Evolutionary conservation across 2,888 invertebrate species (phyloP), one percentile per base, ranked within the genome.

Genomic region (Drosophila diplacantha): DNA sequence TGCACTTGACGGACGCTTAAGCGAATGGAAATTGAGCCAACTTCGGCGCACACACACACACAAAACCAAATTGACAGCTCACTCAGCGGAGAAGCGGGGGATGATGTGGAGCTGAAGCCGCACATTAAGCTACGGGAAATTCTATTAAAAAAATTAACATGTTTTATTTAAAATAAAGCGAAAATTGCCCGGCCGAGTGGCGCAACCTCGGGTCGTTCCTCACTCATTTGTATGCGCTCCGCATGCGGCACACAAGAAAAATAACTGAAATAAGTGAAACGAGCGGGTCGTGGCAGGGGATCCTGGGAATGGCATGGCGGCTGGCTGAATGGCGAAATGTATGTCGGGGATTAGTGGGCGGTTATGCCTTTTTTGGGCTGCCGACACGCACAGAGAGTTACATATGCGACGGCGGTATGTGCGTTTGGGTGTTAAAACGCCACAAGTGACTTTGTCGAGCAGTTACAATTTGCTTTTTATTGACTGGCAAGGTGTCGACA

Each of bases 391-490:
- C 54, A 66, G 43, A 59, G 50, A 18, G 66, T 18, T 47, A 55
- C 26, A 43, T 54, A 57, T 26, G 47, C 55, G 50, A 31, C 49
- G 55, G 57, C 26, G 26, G 37, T 46, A 49, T 63, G 67, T 59
- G 47, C 54, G 57, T 43, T 63, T 62, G 65, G 75, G 79, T 81
- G 78, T 75, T 79, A 79, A 80, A 79, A 70, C 69, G 70, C 80
- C 80, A 72, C 77, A 80, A 81, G 80, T 79, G 77, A 81, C 80
- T 76, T 70, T 73, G 80, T 76, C 69, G 64, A 68, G 75, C 80
- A 73, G 80, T 73, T 79, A 81, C 80, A 80, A 80, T 80, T 80
- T 81, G 82, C 73, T 81, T 81, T 80, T 80, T 80, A 80, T 80
- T 80, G 79, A 80, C 76, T 76, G 51, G 71, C 51, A 66, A 65